Evolutionary conservation across 92 coral and sea anemone genomes (phyloP).

Genomic region (Umimayanthus kanabou): DNA sequence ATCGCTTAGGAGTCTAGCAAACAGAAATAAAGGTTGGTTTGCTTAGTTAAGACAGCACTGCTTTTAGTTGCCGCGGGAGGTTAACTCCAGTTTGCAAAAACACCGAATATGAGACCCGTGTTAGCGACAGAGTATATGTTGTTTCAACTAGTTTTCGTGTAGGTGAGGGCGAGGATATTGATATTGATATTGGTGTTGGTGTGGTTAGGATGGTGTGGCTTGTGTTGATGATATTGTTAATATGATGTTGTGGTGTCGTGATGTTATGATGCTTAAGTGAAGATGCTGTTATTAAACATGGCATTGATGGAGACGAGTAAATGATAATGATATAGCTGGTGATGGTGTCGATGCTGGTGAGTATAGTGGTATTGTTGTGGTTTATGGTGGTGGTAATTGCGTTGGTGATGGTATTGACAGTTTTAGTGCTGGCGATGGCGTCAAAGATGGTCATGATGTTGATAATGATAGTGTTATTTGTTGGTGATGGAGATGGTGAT

Average conservation of each 20-base stretch:
- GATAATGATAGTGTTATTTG: too few relatives aligned
- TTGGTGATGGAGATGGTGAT: too few relatives aligned
- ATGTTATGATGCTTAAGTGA: not conserved
- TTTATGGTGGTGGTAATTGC: too few relatives aligned
- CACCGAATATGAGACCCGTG: too few relatives aligned
- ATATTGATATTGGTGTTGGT: not conserved
- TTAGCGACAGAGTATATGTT: too few relatives aligned
- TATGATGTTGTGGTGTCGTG: not conserved
- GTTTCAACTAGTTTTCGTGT: not conserved
- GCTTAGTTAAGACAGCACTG: too few relatives aligned
- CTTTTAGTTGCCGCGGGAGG: too few relatives aligned
- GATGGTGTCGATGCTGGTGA: not conserved
- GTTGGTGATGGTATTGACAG: not conserved
- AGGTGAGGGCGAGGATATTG: not conserved
- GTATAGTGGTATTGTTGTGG: not conserved
- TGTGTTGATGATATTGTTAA: not conserved
- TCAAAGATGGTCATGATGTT: not conserved
- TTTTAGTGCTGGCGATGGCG: not conserved
- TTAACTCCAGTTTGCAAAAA: too few relatives aligned
- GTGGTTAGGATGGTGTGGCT: not conserved
- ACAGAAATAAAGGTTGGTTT: not conserved
- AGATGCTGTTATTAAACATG: not conserved
- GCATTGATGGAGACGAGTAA: not conserved
- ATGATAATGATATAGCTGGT: not conserved
- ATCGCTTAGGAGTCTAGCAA: conserved; percentile 80